Evolutionary conservation across 2,113 vertebrate genomes (phyloP), one percentile per base, ranked within the genome.

Genomic region (Pipra filicauda): DNA sequence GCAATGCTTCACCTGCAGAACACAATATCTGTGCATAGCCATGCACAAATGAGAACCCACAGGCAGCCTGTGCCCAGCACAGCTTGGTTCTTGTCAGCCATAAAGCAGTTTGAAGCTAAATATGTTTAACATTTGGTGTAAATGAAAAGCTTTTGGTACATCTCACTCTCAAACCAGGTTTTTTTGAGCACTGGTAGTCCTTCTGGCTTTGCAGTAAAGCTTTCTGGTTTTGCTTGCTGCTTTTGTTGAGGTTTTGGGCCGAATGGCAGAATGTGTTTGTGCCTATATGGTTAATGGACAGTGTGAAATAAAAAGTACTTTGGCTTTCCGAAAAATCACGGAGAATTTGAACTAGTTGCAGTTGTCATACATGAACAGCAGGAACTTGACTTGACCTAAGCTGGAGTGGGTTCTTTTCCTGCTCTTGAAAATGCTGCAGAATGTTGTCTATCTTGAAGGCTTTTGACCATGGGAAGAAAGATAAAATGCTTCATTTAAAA

Each of bases 1-100:
- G 91, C 94, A 10, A 8, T 23, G 76, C 95, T 85, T 89, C 90
- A 88, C 95, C 88, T 66, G 91, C 92, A 52, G 54, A 57, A 54
- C 44, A 35, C 69, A 10, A 8, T 22, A 37, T 49, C 72, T 43
- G 72, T 43, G 91, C 70, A 14, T 28, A 4, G 18, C 12, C 22
- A 1, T 54, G 84, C 76, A 41, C 90, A 19, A 15, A 15, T 1
- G 11, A 72, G 65, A 17, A 69, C 37, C 75, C 85, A 35, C 77
- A 69, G 65, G 80, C 93, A 72, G 33, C 51, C 62, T 11, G 33
- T 76, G 78, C 71, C 55, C 1, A 44, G 28, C 85, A 19, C 59
- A 51, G 76, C 66, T 74, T 71, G 35, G 69, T 5, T 51, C 22
- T 46, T n/a, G 24, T 19, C 55, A 69, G 33, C 71, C 30, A 0